A percentile compares a stretch with the other conserved stretches of the same genome.
phyloP scores from a whole-genome alignment of 2,888 invertebrate species.

The Netelia virgata region DNA sequence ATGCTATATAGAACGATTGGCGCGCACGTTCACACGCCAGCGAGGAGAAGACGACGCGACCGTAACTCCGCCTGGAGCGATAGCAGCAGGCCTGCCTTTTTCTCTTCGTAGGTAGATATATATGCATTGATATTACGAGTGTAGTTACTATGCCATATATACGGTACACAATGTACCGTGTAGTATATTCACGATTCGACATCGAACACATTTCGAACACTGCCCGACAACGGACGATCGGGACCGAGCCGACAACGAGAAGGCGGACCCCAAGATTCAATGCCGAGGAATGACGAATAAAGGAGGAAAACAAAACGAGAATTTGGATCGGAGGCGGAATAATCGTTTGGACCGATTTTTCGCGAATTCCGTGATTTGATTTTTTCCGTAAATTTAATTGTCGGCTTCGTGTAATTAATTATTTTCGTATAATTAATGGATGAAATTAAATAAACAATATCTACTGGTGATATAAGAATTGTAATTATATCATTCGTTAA shows the following conservation, averaged over 20 bases:
- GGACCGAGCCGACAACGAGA: constrained; percentile 41
- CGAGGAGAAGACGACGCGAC: constrained; percentile 55
- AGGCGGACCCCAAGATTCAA: constrained; percentile 51
- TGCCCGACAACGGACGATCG: constrained; percentile 39
- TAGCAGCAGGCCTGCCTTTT: constrained; percentile 54
- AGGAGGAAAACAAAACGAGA: constrained; percentile 17
- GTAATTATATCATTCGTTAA: too few species aligned
- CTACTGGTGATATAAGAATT: too few species aligned
- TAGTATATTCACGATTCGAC: constrained; percentile 60
- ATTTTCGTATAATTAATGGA: too few species aligned
- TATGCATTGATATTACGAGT: too few species aligned
- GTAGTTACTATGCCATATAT: background rate
- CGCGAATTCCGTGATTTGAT: too few species aligned
- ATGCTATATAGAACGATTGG: constrained; percentile 38
- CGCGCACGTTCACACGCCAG: constrained; percentile 59
- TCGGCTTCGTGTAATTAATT: too few species aligned
- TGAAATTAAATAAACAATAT: too few species aligned
- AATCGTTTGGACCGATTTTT: background rate
- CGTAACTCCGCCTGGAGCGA: constrained; percentile 61
- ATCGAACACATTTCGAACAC: constrained; percentile 56
- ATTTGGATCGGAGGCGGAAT: constrained; percentile 1
- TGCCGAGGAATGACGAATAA: constrained; percentile 18
- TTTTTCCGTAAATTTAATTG: too few species aligned
- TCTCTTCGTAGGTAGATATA: constrained; percentile 7
- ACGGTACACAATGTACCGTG: constrained; percentile 47